phyloP scores from a whole-genome alignment of 2,888 invertebrate species.

The Erannis defoliaria region DNA sequence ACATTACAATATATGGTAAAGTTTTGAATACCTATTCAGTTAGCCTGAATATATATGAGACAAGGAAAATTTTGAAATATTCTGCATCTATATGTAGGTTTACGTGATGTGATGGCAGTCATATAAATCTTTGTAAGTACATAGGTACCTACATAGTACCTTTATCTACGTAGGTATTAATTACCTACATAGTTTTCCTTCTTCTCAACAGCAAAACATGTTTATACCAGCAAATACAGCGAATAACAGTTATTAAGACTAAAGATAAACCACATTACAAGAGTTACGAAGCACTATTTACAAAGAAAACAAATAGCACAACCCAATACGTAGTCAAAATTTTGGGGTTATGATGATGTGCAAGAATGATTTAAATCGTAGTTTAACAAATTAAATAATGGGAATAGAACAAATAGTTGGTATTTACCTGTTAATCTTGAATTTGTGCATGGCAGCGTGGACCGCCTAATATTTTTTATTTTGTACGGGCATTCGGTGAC shows the following conservation, averaged over 20 bases:
- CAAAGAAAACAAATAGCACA: conserved; percentile 45
- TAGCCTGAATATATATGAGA: not conserved
- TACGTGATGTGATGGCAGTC: conserved; percentile 1
- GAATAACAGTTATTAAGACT: not conserved
- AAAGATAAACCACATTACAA: conserved; percentile 2
- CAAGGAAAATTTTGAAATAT: conserved; percentile 25
- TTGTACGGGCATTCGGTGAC: conserved; percentile 82
- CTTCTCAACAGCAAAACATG: not conserved
- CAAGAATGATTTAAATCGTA: conserved; percentile 48
- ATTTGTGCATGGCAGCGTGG: conserved; percentile 83
- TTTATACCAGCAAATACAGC: not conserved
- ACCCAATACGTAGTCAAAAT: conserved; percentile 26
- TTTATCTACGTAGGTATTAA: conserved; percentile 8
- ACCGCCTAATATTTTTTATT: conserved; percentile 74
- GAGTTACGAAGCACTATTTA: conserved; percentile 8
- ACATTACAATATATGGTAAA: conserved; percentile 1
- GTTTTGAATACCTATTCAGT: conserved; percentile 2
- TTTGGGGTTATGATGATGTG: conserved; percentile 76
- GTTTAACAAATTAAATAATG: conserved; percentile 7
- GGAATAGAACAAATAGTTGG: conserved; percentile 20
- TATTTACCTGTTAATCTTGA: conserved; percentile 79
- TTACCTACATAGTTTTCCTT: conserved; percentile 10
- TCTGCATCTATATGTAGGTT: conserved; percentile 16
- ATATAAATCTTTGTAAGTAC: not conserved
- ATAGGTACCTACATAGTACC: conserved; percentile 2